Evolutionary conservation across 1,140 invertebrate genomes (phyloP).

Genomic region (Bombus sylvicola): DNA sequence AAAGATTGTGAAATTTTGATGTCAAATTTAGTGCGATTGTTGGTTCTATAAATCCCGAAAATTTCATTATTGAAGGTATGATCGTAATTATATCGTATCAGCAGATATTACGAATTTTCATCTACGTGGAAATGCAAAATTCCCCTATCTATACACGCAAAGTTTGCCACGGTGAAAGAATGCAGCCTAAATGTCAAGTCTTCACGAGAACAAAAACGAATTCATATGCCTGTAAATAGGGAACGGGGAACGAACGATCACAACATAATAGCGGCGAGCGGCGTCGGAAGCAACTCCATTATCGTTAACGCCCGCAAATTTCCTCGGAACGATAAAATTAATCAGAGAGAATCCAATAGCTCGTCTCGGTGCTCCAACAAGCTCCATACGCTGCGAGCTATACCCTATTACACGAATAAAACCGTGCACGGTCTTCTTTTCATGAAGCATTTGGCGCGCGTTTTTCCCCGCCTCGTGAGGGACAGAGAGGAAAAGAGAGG

Average conservation of each 20-base stretch:
- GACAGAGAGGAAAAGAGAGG: not conserved
- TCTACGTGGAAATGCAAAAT: not conserved
- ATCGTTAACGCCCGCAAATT: constrained; percentile 26
- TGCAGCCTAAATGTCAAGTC: not conserved
- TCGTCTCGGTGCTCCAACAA: not conserved
- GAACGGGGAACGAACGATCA: not conserved
- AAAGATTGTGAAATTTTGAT: too few species aligned
- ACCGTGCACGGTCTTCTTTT: not conserved
- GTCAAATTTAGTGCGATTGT: too few species aligned
- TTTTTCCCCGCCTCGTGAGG: not conserved
- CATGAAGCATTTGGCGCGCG: not conserved
- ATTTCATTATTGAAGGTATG: too few species aligned
- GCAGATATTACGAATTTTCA: too few species aligned
- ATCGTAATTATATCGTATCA: too few species aligned
- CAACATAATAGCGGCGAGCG: not conserved
- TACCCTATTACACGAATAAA: constrained; percentile 1
- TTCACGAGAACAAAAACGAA: not conserved
- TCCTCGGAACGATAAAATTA: constrained; percentile 23
- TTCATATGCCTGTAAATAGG: not conserved
- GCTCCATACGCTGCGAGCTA: not conserved
- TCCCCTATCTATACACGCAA: not conserved
- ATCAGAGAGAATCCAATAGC: constrained; percentile 12
- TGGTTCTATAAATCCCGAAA: too few species aligned
- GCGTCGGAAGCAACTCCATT: constrained; percentile 8
- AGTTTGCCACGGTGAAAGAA: not conserved